Evolutionary conservation across 2,113 vertebrate genomes (phyloP), one percentile per base, ranked within the genome.

Genomic region (Pseudolaguvia tuberculata): DNA sequence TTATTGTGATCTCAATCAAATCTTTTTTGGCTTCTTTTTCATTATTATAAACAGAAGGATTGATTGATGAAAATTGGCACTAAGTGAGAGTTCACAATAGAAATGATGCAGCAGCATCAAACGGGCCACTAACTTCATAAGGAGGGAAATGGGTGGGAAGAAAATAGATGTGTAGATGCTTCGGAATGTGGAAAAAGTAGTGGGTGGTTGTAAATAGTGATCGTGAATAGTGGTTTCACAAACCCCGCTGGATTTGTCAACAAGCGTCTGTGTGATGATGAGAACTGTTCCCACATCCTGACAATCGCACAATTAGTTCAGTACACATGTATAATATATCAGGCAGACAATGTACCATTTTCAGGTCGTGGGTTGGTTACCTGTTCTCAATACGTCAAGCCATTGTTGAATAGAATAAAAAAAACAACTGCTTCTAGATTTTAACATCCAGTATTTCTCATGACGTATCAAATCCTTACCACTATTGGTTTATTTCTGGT

Each of bases 181-280:
- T 25, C 20, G 63, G 45, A 67, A 67, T 18, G 63, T 67, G 63
- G 23, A 67, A 50, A 42, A 67, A 50, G 17, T 50, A 4, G 63
- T 50, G 63, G 63, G 63, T 50, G 45, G 45, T 29, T 27, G 21
- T 17, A 65, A 25, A 65, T 47, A 65, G 15, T 50, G 45, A 27
- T n/a, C n/a, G n/a, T n/a, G n/a, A n/a, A n/a, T n/a, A n/a, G n/a
- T 50, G 27, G 15, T 47, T 66, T 48, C 42, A 48, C 14, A 25
- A 66, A 63, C 35, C 14, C 13, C 23, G 59, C 35, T 62, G 20
- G 20, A 61, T 20, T 21, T 42, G 35, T 21, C 59, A 62, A 17
- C 25, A 58, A 5, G 13, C n/a, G 9, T 56, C 53, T 11, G 21
- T 56, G 25, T 53, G 51, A 8, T 9, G 51, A 18, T 53, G 20